phyloP scores from a whole-genome alignment of 2,888 invertebrate genomes.

The Urechis unicinctus region DNA sequence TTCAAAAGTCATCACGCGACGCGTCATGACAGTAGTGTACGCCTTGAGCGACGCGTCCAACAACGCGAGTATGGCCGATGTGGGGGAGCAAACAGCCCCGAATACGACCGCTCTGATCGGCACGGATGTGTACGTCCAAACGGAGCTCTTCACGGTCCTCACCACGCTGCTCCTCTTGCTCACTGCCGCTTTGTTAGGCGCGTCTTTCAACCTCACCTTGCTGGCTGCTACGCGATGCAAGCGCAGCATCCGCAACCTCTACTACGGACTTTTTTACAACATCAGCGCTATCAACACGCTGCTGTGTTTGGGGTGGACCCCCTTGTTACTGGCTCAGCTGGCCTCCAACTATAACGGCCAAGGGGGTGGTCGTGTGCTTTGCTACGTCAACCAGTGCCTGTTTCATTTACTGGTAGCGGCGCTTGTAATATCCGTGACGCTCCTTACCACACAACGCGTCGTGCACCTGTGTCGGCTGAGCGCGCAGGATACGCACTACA shows the following conservation, averaged over 20 bases:
- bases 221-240: conserved; percentile 8
- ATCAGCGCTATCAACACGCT: conserved; percentile 5
- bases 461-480: background rate
- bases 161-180: conserved; percentile 2
- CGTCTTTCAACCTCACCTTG: conserved; percentile 5
- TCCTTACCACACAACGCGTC: background rate
- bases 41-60: background rate
- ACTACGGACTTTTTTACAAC: conserved; percentile 7
- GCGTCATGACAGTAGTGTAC: too few species aligned
- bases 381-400: background rate
- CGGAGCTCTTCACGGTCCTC: conserved; percentile 4
- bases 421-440: background rate
- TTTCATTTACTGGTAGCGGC: background rate
- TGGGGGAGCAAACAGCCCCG: background rate
- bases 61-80: background rate
- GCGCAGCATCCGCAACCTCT: conserved; percentile 6
- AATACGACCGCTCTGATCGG: background rate
- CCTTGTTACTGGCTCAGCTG: conserved; percentile 5
- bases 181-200: conserved; percentile 6
- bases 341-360: background rate
- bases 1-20: too few species aligned
- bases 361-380: background rate
- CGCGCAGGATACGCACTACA: background rate
- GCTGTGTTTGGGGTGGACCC: conserved; percentile 9
- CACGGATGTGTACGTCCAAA: background rate